These are phyloP conservation scores for Prenolepis imparis DNA, from an alignment of 2,888 invertebrate genomes.

Conservation along the genomic window DNA sequence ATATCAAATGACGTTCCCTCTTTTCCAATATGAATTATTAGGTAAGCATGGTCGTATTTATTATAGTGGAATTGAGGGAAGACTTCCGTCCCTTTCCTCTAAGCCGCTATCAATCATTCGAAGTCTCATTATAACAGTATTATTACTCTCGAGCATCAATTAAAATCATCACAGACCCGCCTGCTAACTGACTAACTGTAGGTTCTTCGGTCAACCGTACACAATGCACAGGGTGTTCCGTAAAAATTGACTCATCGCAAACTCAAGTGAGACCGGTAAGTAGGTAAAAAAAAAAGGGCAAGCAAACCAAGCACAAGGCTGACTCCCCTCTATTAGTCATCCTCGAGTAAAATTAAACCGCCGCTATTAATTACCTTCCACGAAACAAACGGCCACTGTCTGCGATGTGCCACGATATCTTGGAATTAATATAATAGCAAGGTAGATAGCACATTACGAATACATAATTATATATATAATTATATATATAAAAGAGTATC, in stretches of 20 bases:
- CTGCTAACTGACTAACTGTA: conserved; percentile 57
- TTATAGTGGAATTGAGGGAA: conserved; percentile 57
- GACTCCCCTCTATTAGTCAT: conserved; percentile 65
- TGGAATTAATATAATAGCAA: conserved; percentile 60
- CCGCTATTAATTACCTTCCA: conserved; percentile 72
- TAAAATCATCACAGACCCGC: conserved; percentile 59
- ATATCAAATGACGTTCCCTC: conserved; percentile 23
- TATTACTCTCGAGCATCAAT: conserved; percentile 59
- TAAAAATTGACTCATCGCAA: conserved; percentile 69
- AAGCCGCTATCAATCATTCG: conserved; percentile 61
- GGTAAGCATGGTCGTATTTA: conserved; percentile 32
- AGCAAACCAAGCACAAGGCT: conserved; percentile 11
- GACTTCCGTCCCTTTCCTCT: conserved; percentile 37
- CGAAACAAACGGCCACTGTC: conserved; percentile 63
- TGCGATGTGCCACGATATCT: conserved; percentile 63
- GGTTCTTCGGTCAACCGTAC: conserved; percentile 36
- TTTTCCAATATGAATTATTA: conserved; percentile 42
- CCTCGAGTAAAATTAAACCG: conserved; percentile 64
- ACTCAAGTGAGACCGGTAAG: conserved; percentile 36
- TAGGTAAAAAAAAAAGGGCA: conserved; percentile 26
- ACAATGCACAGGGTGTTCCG: conserved; percentile 35
- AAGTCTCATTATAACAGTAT: conserved; percentile 54
- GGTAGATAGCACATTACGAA: conserved; percentile 38
- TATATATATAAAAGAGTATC: background rate
- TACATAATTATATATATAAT: background rate